Base-by-base conservation (phyloP, 2,888 invertebrate genomes). In the Euzetes globulus region DNA sequence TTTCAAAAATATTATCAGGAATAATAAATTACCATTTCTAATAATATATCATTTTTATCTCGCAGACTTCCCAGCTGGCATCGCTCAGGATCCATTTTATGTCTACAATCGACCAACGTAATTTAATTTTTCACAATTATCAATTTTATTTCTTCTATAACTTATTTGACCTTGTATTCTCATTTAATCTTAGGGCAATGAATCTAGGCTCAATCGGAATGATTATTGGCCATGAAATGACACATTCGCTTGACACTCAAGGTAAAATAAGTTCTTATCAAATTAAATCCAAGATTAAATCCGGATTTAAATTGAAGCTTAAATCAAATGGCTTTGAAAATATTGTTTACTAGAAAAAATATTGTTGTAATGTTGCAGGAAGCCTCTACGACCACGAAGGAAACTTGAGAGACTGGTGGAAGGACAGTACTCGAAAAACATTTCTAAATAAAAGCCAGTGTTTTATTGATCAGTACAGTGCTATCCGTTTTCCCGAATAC, bases 151-250 rank as follows among this genome's bases (percentile, higher is more conserved):
- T 27, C 9, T 58, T 22, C n/a, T n/a, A n/a, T n/a, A n/a, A n/a
- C n/a, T n/a, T n/a, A n/a, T n/a, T n/a, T 50, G n/a, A 50, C 15
- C n/a, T 60, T 47, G 27, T 70, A n/a, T n/a, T n/a, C n/a, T n/a
- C n/a, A n/a, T n/a, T n/a, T n/a, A n/a, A n/a, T n/a, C n/a, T n/a
- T 55, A 74, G 74, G 19, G 55, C 74, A 17, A 63, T 74, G 45
- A 74, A 55, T 52, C 41, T 74, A n/a, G 74, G 74, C 2, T 71
- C 74, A 47, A 71, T 74, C 1, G 74, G 74, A 29, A 74, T 74
- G 74, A 71, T 74, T 6, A 37, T 74, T n/a, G 74, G 58, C 6
- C 74, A 74, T 50, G 74, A 74, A 27, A 74, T 74, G 74, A 71
- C 74, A 2, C 74, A 74, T 71, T 41, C 74, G 60, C 47, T 74